A percentile compares a stretch with the other conserved stretches of the same genome.
phyloP scores from a whole-genome alignment of 2,113 vertebrate species.

The Stercorarius parasiticus region DNA sequence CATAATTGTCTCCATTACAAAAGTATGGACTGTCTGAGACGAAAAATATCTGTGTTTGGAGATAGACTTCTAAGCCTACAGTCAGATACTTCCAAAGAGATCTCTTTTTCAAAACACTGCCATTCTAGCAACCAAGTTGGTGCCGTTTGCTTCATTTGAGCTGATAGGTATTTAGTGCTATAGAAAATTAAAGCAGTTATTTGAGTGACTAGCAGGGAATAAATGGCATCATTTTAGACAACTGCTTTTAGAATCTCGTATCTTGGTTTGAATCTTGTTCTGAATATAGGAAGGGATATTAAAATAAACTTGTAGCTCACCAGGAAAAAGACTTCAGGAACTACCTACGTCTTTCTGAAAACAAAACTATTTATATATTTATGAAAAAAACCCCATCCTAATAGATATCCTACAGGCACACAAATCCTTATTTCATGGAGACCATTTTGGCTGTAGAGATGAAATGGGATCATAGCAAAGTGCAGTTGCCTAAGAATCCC shows the following conservation, averaged over 20 bases:
- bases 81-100: background rate
- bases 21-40: background rate
- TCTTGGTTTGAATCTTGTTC: background rate
- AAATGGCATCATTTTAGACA: background rate
- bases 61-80: background rate
- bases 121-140: background rate
- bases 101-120: background rate
- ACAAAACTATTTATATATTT: background rate
- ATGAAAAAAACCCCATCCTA: background rate
- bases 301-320: background rate
- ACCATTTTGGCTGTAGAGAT: background rate
- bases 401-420: background rate
- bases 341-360: background rate
- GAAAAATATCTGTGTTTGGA: background rate
- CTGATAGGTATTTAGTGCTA: background rate
- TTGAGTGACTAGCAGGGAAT: background rate
- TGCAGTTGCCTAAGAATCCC: background rate
- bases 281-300: background rate
- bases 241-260: background rate
- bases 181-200: conserved; percentile 18
- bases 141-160: background rate
- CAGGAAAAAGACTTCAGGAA: background rate
- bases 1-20: background rate
- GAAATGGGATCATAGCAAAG: background rate
- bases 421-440: background rate